Evolutionary conservation across 2,888 invertebrate genomes (phyloP), one percentile per base, ranked within the genome.

Genomic region (Oscheius sp.): DNA sequence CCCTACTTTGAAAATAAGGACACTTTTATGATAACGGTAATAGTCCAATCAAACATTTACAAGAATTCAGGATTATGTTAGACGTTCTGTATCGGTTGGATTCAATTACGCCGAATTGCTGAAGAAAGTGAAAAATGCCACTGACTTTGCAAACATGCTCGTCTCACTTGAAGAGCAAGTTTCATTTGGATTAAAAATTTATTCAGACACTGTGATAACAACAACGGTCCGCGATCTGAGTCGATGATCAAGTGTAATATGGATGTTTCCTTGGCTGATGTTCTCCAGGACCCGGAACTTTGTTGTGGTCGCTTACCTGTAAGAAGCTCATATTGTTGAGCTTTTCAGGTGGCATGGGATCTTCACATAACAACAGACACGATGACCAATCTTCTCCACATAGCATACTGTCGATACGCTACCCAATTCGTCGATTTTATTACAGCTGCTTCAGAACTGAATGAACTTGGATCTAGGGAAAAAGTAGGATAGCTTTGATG

Each of bases 351-450:
- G 5, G 30, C 24, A 0, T 62, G 62, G 62, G 33, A 47, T 9
- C n/a, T 47, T n/a, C 44, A 44, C 2, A 4, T 22, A 2, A 12
- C 33, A 6, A 49, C 49, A 8, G 62, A 62, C 22, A 62, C 30
- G 12, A 49, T 62, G 47, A 49, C 47, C 5, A 47, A 62, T 28
- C 26, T 62, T 0, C 20, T 62, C 2, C 47, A 47, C 12, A 20
- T 49, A 33, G 32, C 32, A 2, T 62, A 62, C 33, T 62, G 62
- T 62, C 26, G 62, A 1, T 62, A 17, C 33, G 33, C 33, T 2
- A 62, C 62, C n/a, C 47, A 44, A 20, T 45, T 62, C 14, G 62
- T 33, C 1, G 62, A 62, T 33, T 62, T 62, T 49, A 62, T 47
- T 5, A 20, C 62, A 12, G 49, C 47, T 20, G 47, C 47, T 17